Base-by-base conservation (phyloP, 2,888 invertebrate species). In the Lasiommata megera region DNA sequence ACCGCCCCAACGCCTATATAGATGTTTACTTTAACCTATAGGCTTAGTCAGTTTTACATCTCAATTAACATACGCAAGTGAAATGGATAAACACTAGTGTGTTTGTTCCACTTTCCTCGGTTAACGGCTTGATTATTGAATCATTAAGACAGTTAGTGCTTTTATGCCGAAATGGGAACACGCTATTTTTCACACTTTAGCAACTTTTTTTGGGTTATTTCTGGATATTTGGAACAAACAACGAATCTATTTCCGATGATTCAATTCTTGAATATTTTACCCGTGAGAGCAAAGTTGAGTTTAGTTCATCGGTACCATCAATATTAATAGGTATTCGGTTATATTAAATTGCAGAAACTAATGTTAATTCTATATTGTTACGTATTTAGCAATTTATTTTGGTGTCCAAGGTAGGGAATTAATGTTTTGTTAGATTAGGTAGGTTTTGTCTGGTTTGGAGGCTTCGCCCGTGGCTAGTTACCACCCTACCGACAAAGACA, bases 111-210 rank as follows among this genome's bases (percentile, higher is more conserved):
- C 57, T 66, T 66, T 69, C 68, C 23, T 17, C 43, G 17, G 56
- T 65, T 69, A 64, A 62, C 72, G 67, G 62, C 55, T 62, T 68
- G 69, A 71, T 74, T 71, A 73, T 73, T 68, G 64, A 67, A 63
- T 67, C 67, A 74, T 72, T 71, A 72, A 67, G 60, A 58, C 38
- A 62, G 57, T 74, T 72, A 74, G 67, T 58, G 47, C 58, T 51
- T 54, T 51, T 18, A 28, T 51, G 46, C 40, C 8, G 48, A 56
- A 54, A 58, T 51, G 34, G 38, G 41, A 31, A 31, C 51, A 52
- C 17, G 53, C 23, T 44, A 53, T 48, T 57, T 61, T 58, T 56
- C 43, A 53, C 53, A 54, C 36, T 23, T 44, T 17, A 50, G 47
- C 23, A 12, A 14, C 28, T 40, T 17, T 40, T 34, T 23, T 18